Base-by-base conservation (phyloP, 2,113 vertebrate genomes). In the Tragelaphus buxtoni region DNA sequence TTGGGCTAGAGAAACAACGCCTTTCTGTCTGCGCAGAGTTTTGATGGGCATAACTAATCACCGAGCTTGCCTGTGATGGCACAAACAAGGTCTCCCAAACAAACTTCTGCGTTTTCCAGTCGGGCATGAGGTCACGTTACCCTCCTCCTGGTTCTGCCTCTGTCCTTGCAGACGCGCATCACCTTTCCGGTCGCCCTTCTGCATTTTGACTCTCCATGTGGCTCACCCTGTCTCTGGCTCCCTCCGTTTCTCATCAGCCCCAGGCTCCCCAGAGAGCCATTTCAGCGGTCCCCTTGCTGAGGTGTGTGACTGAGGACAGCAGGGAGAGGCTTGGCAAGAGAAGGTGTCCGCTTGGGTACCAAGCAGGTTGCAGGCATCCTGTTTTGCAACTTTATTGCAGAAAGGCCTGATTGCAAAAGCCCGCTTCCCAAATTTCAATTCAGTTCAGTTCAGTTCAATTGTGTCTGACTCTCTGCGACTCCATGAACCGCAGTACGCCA, bases 1-100 rank as follows among this genome's bases (percentile, higher is more conserved):
- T 86, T 95, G 83, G 63, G 65, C 65, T 58, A 77, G 55, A 95
- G 24, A 89, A 56, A 95, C 86, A 95, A 97, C 76, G 53, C 80
- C 72, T 95, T 92, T 92, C 60, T 69, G 85, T 96, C 53, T 92
- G 80, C 80, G 88, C 35, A 20, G 55, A 87, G 65, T 96, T 90
- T 88, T 86, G 76, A 95, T 58, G 94, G 97, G 69, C 90, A 35
- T 30, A 55, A 28, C 42, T 49, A 60, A 88, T 84, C 83, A 3
- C 42, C 39, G 2, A 76, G 87, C 84, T 79, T 53, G 51, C 60
- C 10, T 14, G 20, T 72, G 87, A 69, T 35, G 1, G 5, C n/a
- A 32, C 9, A 53, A 76, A 79, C 74, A 60, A 77, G 69, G 22
- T 35, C 72, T 55, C 77, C 55, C 56, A 61, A 85, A 92, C 61